Evolutionary conservation across 2,888 invertebrate species (phyloP).

Genomic region (Diaperis boleti): DNA sequence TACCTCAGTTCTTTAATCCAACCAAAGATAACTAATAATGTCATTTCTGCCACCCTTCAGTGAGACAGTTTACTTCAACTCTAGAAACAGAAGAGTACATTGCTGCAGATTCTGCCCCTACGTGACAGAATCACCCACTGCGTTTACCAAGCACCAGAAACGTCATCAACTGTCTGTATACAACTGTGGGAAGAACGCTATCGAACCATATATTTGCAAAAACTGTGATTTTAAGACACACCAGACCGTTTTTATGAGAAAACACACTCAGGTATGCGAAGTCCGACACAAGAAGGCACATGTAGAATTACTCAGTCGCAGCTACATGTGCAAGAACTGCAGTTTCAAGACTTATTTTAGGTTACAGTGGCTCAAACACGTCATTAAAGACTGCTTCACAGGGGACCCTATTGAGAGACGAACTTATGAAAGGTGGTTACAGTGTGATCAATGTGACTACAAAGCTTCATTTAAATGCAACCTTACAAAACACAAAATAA

Average conservation of each 20-base stretch:
- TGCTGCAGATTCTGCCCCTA: not conserved
- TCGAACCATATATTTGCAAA: not conserved
- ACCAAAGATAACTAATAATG: too few species aligned
- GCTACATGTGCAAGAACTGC: not conserved
- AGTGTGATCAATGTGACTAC: conserved; percentile 7
- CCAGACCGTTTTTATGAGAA: not conserved
- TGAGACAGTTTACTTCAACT: too few species aligned
- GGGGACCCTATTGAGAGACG: not conserved
- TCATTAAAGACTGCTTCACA: not conserved
- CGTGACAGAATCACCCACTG: not conserved
- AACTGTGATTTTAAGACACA: not conserved
- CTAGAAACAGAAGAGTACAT: too few species aligned
- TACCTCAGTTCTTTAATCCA: too few species aligned
- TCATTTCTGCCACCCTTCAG: too few species aligned
- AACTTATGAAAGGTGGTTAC: not conserved
- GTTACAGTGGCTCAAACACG: not conserved
- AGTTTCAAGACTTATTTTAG: not conserved
- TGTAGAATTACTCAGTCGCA: not conserved
- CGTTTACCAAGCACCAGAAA: not conserved
- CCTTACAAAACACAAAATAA: not conserved
- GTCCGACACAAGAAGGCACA: too few species aligned
- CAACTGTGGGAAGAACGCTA: not conserved
- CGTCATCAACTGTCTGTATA: not conserved
- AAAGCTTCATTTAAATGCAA: not conserved
- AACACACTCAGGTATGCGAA: not conserved